Evolutionary conservation across 2,888 invertebrate genomes (phyloP), one percentile per base, ranked within the genome.

Genomic region (Heliconius ethilla): DNA sequence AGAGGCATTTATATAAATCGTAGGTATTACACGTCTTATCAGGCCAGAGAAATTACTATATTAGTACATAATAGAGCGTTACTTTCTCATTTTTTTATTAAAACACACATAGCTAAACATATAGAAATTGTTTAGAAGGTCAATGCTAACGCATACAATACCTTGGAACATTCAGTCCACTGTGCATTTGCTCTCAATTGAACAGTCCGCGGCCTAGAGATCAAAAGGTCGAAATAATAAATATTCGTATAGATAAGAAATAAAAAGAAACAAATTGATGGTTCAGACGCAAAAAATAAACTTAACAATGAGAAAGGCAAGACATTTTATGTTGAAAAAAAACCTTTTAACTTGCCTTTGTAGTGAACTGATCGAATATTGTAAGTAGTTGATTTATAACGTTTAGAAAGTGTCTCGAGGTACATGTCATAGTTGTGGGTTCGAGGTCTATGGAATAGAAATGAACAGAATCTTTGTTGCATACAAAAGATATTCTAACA

Each of bases 161-260:
- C 63, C 75, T 75, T 63, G 37, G 29, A 51, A 33, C 72, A 66
- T 55, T 75, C 40, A 69, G 65, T 78, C 55, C 37, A 74, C 55
- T 69, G 33, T 78, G 73, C 63, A 75, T 75, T 73, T 51, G 55
- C 78, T 78, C 78, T 76, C 75, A 80, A 80, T 78, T 78, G 80
- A 78, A 67, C 75, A 45, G 40, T 73, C 70, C 72, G 66, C 70
- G 55, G 55, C 73, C 75, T 77, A 77, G 77, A 73, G 75, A 70
- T 75, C 63, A 67, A 73, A 73, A 79, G 80, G 79, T 79, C 80
- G 77, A 65, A 79, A 33, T 77, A 77, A 80, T 80, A 77, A 78
- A 80, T 75, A 76, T 27, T 69, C 40, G 67, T 73, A 77, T 79
- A 69, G 72, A 69, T 79, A 72, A 65, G 37, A 79, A 75, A 62